Conservation (phyloP, 2,888 invertebrate genomes). For the Mechanitis mazaeus region DNA sequence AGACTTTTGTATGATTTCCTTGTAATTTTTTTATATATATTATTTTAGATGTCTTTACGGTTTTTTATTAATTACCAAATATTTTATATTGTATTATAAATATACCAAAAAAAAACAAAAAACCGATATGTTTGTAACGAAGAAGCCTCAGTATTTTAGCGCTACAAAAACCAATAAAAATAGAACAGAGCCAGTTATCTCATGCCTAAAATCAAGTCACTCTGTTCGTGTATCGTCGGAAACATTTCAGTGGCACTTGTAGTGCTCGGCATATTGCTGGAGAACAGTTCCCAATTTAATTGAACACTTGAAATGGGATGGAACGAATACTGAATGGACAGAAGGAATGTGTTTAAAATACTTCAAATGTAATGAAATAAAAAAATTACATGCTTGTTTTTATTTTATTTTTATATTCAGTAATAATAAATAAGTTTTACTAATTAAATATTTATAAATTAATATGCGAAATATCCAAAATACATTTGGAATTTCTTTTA, state of each 20-base stretch:
- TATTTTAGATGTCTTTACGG: background rate
- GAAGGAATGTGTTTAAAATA: background rate
- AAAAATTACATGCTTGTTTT: no score
- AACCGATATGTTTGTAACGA: no score
- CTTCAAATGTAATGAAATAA: background rate
- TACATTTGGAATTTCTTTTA: no score
- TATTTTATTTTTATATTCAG: no score
- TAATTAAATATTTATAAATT: no score
- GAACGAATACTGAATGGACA: slow-evolving; percentile 24
- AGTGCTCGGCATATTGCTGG: slow-evolving; percentile 26
- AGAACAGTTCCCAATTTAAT: slow-evolving; percentile 42
- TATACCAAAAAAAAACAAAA: no score
- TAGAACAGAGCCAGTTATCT: slow-evolving; percentile 2
- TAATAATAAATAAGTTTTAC: no score
- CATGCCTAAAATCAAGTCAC: slow-evolving; percentile 14
- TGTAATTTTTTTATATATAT: background rate
- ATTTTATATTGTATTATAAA: no score
- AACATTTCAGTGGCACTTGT: slow-evolving; percentile 26
- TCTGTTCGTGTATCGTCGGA: slow-evolving; percentile 13
- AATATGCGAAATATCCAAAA: no score
- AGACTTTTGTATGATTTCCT: slow-evolving; percentile 3
- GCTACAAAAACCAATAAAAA: no score
- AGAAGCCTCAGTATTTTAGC: no score
- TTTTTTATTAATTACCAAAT: background rate
- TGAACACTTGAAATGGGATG: slow-evolving; percentile 40